Percentiles rank a stretch among this genome's conserved stretches.
Conservation (phyloP, 2,888 invertebrate genomes). For the Ectemnius cavifrons region DNA sequence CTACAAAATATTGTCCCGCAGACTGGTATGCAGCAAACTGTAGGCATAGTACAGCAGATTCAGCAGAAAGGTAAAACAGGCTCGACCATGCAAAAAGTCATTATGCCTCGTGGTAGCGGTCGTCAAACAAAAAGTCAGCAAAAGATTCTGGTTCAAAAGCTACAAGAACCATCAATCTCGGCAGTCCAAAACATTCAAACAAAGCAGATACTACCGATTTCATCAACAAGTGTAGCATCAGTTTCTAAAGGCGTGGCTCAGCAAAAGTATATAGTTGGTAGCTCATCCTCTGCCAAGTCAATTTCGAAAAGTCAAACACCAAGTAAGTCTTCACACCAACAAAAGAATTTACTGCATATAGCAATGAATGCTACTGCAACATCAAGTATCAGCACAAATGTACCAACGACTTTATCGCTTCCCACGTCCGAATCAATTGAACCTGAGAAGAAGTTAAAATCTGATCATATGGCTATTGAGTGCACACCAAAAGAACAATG, state of each 20-base stretch:
- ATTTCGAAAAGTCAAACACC: conserved; percentile 38
- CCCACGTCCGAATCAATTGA: conserved; percentile 59
- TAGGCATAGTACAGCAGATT: conserved; percentile 41
- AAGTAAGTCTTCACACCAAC: conserved; percentile 34
- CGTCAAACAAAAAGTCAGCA: conserved; percentile 65
- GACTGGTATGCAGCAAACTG: conserved; percentile 45
- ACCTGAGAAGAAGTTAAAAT: conserved; percentile 54
- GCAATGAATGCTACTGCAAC: conserved; percentile 47
- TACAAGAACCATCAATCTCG: conserved; percentile 46
- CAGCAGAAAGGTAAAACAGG: conserved; percentile 61
- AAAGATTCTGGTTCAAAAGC: conserved; percentile 62
- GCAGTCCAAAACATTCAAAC: conserved; percentile 49
- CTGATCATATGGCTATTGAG: conserved; percentile 49
- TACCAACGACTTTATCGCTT: conserved; percentile 49
- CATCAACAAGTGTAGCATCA: conserved; percentile 21
- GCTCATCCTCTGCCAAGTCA: conserved; percentile 27
- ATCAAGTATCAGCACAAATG: conserved; percentile 31
- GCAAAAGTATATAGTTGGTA: conserved; percentile 42
- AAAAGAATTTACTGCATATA: conserved; percentile 63
- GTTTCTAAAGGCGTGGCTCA: conserved; percentile 38
- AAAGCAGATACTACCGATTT: conserved; percentile 33
- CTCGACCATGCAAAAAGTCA: conserved; percentile 58
- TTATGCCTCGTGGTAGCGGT: conserved; percentile 57
- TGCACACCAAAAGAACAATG: conserved; percentile 50
- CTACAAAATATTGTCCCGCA: conserved; percentile 55